Percentiles rank a stretch among this genome's conserved stretches.
These are phyloP conservation scores for Listronotus oregonensis DNA, from an alignment of 1,140 invertebrate genomes.

Conservation along the genomic window DNA sequence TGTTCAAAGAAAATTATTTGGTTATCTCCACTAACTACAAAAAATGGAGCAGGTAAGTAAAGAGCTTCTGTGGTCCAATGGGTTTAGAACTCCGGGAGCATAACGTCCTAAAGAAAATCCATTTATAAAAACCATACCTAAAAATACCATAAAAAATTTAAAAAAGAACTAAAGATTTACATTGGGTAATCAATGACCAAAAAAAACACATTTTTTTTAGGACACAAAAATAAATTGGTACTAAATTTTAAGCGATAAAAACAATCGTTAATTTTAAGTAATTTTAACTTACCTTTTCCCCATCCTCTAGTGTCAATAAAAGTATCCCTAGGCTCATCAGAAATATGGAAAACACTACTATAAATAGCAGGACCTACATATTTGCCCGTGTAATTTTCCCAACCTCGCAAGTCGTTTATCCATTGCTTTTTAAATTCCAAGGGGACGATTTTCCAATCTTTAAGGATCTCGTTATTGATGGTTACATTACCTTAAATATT, in stretches of 20 bases:
- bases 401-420: constrained; percentile 39
- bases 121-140: constrained; percentile 67
- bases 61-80: constrained; percentile 63
- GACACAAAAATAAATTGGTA: no score
- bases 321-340: constrained; percentile 38
- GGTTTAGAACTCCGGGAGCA: no score
- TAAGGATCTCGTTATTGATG: constrained; percentile 54
- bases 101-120: constrained; percentile 68
- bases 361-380: constrained; percentile 48
- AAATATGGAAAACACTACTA: constrained; percentile 35
- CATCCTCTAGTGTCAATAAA: constrained; percentile 56
- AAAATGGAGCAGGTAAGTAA: constrained; percentile 63
- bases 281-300: constrained; percentile 60
- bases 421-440: constrained; percentile 59
- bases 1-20: constrained; percentile 52
- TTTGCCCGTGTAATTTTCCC: constrained; percentile 18
- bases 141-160: no score
- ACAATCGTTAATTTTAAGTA: no score
- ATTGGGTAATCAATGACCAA: background rate
- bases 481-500: constrained; percentile 47
- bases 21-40: constrained; percentile 60
- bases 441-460: constrained; percentile 59
- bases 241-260: no score
- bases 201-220: no score
- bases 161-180: background rate